These are phyloP conservation scores for Pampusana beccarii DNA, from an alignment of 2,113 vertebrate species.

Conservation along the genomic window DNA sequence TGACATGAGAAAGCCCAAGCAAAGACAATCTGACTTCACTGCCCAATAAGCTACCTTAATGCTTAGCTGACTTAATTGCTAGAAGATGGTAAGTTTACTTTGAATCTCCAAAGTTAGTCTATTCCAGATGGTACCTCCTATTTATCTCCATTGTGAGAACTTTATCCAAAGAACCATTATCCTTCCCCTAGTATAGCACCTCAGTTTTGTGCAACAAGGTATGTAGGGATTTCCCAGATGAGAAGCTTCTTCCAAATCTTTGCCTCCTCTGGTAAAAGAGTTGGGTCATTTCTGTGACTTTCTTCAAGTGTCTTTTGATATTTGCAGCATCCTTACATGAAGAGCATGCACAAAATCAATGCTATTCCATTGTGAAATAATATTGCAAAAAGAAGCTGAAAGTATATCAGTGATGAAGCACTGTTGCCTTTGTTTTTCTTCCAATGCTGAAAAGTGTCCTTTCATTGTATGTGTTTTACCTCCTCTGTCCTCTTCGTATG, in stretches of 20 bases:
- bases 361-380: background rate
- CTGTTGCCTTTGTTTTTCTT: background rate
- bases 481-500: background rate
- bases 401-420: background rate
- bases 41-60: background rate
- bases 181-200: background rate
- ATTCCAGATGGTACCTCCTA: background rate
- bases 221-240: background rate
- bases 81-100: background rate
- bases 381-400: background rate
- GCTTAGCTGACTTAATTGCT: background rate
- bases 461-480: background rate
- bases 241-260: background rate
- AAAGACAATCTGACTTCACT: background rate
- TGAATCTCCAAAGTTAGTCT: background rate
- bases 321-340: background rate
- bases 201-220: background rate
- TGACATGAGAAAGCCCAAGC: background rate
- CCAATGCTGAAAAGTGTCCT: background rate
- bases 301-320: background rate
- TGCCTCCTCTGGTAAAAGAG: background rate
- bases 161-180: background rate
- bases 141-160: background rate
- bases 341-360: background rate
- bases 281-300: background rate